phyloP scores from a whole-genome alignment of 2,888 invertebrate species.

The Chrysina gloriosa region DNA sequence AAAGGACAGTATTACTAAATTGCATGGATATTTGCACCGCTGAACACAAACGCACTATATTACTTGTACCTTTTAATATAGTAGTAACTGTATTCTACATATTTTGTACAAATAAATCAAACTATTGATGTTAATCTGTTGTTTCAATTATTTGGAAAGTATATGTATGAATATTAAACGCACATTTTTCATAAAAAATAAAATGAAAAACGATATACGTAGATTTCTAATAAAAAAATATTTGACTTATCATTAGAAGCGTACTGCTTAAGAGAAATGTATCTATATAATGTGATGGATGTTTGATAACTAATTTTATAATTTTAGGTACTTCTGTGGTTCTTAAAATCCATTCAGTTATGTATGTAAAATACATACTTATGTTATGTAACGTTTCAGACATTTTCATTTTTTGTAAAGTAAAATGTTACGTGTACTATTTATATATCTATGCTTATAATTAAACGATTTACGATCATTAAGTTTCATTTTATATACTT shows the following conservation, averaged over 20 bases:
- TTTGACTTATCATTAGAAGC: no score
- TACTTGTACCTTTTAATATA: slow-evolving; percentile 43
- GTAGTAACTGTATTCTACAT: slow-evolving; percentile 46
- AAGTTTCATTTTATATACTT: slow-evolving; percentile 18
- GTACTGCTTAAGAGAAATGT: background rate
- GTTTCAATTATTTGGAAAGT: slow-evolving; percentile 30
- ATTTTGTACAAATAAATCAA: slow-evolving; percentile 57
- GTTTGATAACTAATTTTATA: slow-evolving; percentile 3
- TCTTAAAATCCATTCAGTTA: background rate
- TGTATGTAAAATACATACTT: background rate
- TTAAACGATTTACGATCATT: slow-evolving; percentile 26
- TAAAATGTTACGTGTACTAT: slow-evolving; percentile 11
- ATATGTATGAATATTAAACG: slow-evolving; percentile 6
- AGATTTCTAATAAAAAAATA: background rate
- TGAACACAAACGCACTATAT: slow-evolving; percentile 57
- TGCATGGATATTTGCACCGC: slow-evolving; percentile 56
- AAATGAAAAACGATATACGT: background rate
- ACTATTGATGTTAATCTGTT: slow-evolving; percentile 37
- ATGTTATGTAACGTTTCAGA: background rate
- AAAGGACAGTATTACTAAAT: slow-evolving; percentile 42
- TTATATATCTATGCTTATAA: slow-evolving; percentile 27
- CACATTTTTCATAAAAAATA: slow-evolving; percentile 26
- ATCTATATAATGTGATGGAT: slow-evolving; percentile 6
- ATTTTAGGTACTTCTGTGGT: background rate
- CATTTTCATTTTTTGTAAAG: no score